Evolutionary conservation across 2,888 invertebrate genomes (phyloP).

Genomic region (Empis stercorea): DNA sequence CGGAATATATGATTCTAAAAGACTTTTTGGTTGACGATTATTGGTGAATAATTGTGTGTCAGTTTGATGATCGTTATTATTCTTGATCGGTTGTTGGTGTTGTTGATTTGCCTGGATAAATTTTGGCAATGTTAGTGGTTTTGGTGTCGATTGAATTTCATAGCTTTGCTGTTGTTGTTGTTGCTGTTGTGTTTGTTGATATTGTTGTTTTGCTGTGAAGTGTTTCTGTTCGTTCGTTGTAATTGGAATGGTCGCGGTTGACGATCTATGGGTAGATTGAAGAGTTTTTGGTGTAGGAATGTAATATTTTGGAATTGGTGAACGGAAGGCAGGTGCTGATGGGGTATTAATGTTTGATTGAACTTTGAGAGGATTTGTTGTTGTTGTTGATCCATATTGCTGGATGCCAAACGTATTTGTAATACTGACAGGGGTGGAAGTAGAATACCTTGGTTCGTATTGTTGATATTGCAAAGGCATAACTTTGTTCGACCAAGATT

Average conservation of each 20-base stretch:
- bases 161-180: no score
- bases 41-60: no score
- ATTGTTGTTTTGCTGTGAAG: no score
- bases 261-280: not conserved
- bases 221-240: no score
- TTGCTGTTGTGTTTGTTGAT: no score
- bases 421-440: not conserved
- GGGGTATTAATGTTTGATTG: no score
- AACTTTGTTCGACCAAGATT: slow-evolving; percentile 8
- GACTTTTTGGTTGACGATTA: slow-evolving; percentile 36
- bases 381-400: not conserved
- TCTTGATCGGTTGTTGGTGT: no score
- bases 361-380: not conserved
- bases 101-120: no score
- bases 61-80: no score
- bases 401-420: not conserved
- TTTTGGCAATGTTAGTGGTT: no score
- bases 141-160: no score
- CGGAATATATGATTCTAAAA: slow-evolving; percentile 48
- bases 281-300: slow-evolving; percentile 5
- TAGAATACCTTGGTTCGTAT: slow-evolving; percentile 2
- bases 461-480: slow-evolving; percentile 7
- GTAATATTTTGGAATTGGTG: slow-evolving; percentile 11
- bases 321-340: not conserved
- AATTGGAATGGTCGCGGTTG: no score